Evolutionary conservation across 2,797 vertebrate species (phyloP), one percentile per base, ranked within the genome.

Genomic region (Sebastes flavidus): DNA sequence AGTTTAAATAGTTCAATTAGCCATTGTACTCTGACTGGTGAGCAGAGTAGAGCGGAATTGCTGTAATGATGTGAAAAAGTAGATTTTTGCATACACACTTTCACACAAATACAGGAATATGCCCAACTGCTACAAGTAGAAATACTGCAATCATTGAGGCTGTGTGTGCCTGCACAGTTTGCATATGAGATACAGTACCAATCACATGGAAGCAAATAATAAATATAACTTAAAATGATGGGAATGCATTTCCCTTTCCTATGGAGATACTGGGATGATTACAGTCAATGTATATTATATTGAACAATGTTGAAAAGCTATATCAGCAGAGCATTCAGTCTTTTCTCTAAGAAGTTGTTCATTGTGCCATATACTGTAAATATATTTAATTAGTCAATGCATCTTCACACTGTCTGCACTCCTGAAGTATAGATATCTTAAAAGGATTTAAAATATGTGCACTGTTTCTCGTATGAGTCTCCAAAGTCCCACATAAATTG

Each of bases 401-500:
- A 75, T 30, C n/a, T 5, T 36, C 18, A 20, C 13, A 38, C 38
- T 85, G 4, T 61, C 68, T 66, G 24, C 63, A 63, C 38, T 52
- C 29, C 9, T 52, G n/a, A 62, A 77, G 42, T 49, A 71, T 8
- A 65, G 16, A 56, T 16, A 55, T 76, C 38, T 61, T 22, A 81
- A 83, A 77, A 30, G 13, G 62, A 76, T 71, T 80, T 52, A 65
- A 73, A 81, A 65, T 78, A 25, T 79, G 54, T 38, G 25, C 20
- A 56, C 18, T 54, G 58, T 52, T 73, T 75, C 52, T 49, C 16
- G 29, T 75, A 36, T 84, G 46, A 83, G 60, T 27, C 70, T 80
- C 74, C 30, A 75, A 73, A 81, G 72, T 77, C 54, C 42, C 29
- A 77, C 34, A 78, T 88, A 24, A 86, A 88, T 81, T 81, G 32